Base-by-base conservation (phyloP, 2,888 invertebrate genomes). In the Cistogaster globosa region DNA sequence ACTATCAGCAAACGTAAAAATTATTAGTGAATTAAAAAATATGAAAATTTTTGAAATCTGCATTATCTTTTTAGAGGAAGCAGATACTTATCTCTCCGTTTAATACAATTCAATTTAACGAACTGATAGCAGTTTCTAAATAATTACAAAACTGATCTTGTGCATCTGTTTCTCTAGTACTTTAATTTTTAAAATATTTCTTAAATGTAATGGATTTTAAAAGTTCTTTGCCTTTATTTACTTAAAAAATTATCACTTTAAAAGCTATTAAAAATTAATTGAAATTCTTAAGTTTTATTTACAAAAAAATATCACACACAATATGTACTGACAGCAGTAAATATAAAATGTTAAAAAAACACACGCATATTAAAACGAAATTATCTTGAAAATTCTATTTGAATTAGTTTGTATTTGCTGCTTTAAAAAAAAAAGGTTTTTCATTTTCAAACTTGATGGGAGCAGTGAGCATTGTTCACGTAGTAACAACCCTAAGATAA, bases 261-360 rank as follows among this genome's bases (percentile, higher is more conserved):
- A 32, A 32, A 38, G 79, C 63, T 82, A 78, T 85, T 82, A 51
- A 62, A 82, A 75, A 71, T 71, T 51, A 79, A 79, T 82, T 79
- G 78, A 78, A 85, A 75, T 79, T 85, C 74, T 75, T 85, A 32
- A 76, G 55, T 57, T 53, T 38, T 62, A 38, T 51, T 32, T 48
- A 62, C 51, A 16, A 22, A 22, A 45, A 51, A 51, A 62, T 36
- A 36, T 36, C 14, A 42, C 65, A 42, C 65, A 57, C 22, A 45
- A 2, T 36, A 45, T n/a, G 60, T 26, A n/a, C 16, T 38, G 22
- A 51, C 18, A 77, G 60, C 42, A 68, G 53, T 26, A 42, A 68
- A 26, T 14, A 63, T 18, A 65, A 68, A 11, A n/a, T 32, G 6
- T 18, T 0, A 67, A 5, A 63, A n/a, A 36, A 58, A 63, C 7